Conservation (phyloP, 2,888 invertebrate genomes). For the Resseliella maxima region DNA sequence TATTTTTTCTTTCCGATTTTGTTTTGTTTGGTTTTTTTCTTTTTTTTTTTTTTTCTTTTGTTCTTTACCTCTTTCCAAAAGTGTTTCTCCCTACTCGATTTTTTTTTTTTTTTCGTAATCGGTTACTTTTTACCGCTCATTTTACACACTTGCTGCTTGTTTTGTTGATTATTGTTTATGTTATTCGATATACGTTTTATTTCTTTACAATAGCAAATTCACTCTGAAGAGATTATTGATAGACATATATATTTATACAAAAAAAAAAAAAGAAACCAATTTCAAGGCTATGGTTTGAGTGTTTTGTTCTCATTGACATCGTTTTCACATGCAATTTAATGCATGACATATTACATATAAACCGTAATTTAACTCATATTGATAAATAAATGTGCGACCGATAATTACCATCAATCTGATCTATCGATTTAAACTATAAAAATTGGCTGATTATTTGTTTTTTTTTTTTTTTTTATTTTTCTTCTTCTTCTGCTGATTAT, state of each 20-base stretch:
- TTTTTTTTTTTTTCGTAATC: too few relatives aligned
- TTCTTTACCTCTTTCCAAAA: too few relatives aligned
- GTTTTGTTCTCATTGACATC: slow-evolving; percentile 41
- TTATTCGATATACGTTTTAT: neutral
- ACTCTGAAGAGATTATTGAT: neutral
- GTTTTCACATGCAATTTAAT: slow-evolving; percentile 41
- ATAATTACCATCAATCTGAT: neutral
- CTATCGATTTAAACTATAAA: neutral
- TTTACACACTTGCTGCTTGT: neutral
- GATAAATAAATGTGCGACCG: neutral
- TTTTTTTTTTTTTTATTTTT: too few relatives aligned
- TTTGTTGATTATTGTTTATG: neutral
- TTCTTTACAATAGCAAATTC: neutral
- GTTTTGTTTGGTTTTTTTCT: neutral
- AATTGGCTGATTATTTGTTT: neutral
- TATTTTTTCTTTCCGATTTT: neutral
- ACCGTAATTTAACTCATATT: neutral
- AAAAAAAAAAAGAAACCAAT: neutral
- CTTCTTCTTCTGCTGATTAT: too few relatives aligned
- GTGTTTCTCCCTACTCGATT: too few relatives aligned
- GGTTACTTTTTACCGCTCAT: too few relatives aligned
- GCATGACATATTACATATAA: slow-evolving; percentile 37
- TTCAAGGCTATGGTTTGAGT: slow-evolving; percentile 45
- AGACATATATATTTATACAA: too few relatives aligned
- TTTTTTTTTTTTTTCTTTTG: neutral